Base-by-base conservation (phyloP, 2,797 vertebrate genomes). In the Lithobates sylvaticus region DNA sequence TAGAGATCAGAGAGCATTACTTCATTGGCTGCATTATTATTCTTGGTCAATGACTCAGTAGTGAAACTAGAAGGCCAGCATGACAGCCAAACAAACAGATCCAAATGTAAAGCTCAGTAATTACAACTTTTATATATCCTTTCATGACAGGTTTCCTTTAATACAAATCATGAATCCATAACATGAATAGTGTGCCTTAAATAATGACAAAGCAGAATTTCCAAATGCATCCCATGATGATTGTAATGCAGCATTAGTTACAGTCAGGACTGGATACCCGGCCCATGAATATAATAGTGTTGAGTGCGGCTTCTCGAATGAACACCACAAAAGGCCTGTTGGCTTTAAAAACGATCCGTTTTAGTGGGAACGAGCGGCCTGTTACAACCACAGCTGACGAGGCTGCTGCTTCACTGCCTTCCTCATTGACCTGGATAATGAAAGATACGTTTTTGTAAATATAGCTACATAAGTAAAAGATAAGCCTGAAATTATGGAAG, bases 361-460 rank as follows among this genome's bases (percentile, higher is more conserved):
- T 90, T 0, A 92, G 50, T 87, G 94, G 93, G 85, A 98, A 89
- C 7, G 98, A 98, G 4, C 98, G 97, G 3, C 97, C 98, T 0
- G 93, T 47, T 0, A 96, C 89, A 0, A 94, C 69, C 0, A 97
- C 91, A 0, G 88, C 88, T 0, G 96, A 96, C 5, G 94, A 89
- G 0, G 97, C 97, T 0, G 97, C 93, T 0, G 98, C 98, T 89
- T 98, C 97, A 0, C 97, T 99, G 90, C 98, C 98, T 89, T 98
- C 97, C 90, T 99, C 98, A 0, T 98, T 99, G 77, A 99, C 98
- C 98, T 99, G 91, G 10, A 89, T 84, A n/a, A 23, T 36, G 88
- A 69, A 71, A 70, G 15, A 18, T 8, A 21, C 16, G 9, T 36
- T 32, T 18, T 16, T 3, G 68, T 32, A 32, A 15, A 36, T 3